phyloP scores from a whole-genome alignment of 2,888 invertebrate genomes.

The Trissonchulus latispiculum region DNA sequence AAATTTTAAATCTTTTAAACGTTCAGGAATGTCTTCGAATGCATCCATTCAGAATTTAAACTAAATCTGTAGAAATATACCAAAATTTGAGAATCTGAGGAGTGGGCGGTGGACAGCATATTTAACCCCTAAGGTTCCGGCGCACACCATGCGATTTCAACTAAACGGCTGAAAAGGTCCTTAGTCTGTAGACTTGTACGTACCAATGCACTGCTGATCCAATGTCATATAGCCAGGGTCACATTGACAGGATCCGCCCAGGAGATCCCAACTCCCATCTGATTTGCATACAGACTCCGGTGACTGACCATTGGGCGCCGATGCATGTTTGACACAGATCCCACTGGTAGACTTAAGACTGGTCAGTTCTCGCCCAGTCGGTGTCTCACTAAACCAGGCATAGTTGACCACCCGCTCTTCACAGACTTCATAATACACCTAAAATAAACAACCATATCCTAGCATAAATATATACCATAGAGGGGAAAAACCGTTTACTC shows the following conservation, averaged over 20 bases:
- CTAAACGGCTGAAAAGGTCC: too few species aligned
- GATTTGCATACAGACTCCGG: constrained; percentile 60
- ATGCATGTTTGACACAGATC: constrained; percentile 80
- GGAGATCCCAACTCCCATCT: constrained; percentile 89
- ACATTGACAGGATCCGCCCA: constrained; percentile 84
- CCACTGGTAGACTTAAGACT: constrained; percentile 83
- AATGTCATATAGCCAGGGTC: constrained; percentile 63
- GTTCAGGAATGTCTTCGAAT: too few species aligned
- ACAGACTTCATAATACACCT: constrained; percentile 87
- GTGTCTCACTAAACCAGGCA: constrained; percentile 81
- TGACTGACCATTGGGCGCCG: constrained; percentile 51
- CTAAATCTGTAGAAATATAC: too few species aligned
- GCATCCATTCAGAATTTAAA: too few species aligned
- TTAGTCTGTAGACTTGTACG: too few species aligned
- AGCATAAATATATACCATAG: neutral
- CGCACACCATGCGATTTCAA: too few species aligned
- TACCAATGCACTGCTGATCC: constrained; percentile 5
- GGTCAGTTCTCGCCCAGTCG: constrained; percentile 80
- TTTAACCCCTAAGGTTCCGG: too few species aligned
- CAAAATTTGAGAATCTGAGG: too few species aligned
- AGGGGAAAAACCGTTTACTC: too few species aligned
- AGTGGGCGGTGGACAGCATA: too few species aligned
- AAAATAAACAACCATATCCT: neutral
- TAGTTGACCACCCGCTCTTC: constrained; percentile 83
- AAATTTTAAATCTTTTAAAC: too few species aligned